Percentiles rank a stretch among this genome's conserved stretches.
phyloP scores from a whole-genome alignment of 2,888 invertebrate genomes.

The Acronicta psi region DNA sequence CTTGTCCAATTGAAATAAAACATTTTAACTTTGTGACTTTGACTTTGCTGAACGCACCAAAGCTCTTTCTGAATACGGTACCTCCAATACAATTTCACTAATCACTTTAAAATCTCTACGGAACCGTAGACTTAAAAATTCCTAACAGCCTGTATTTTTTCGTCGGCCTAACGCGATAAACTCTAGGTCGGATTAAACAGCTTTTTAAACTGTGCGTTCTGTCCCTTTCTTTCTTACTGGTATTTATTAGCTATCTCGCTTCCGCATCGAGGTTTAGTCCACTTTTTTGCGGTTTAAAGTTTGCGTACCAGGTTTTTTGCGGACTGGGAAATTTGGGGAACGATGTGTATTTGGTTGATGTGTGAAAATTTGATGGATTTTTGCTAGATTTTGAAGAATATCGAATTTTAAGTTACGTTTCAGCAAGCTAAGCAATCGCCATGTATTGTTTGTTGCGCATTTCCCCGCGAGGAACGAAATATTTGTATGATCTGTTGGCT shows the following conservation, averaged over 20 bases:
- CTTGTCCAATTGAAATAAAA: too few species aligned
- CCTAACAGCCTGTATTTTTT: slow-evolving; percentile 49
- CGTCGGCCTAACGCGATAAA: slow-evolving; percentile 63
- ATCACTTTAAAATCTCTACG: slow-evolving; percentile 24
- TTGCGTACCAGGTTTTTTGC: slow-evolving; percentile 37
- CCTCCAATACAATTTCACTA: not conserved
- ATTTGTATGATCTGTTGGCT: too few species aligned
- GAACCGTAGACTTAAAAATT: slow-evolving; percentile 42
- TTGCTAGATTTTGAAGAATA: not conserved
- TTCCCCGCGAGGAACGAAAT: too few species aligned
- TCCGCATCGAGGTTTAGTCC: slow-evolving; percentile 34
- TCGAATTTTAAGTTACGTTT: too few species aligned
- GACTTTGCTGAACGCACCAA: too few species aligned
- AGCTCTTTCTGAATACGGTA: too few species aligned
- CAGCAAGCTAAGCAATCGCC: too few species aligned
- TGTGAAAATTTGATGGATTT: slow-evolving; percentile 12
- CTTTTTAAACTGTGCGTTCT: slow-evolving; percentile 56
- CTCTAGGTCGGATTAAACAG: slow-evolving; percentile 58
- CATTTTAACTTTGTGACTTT: too few species aligned
- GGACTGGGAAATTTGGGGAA: slow-evolving; percentile 1
- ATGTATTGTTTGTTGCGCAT: too few species aligned
- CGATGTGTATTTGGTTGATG: slow-evolving; percentile 10
- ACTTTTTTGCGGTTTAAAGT: slow-evolving; percentile 48
- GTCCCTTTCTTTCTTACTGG: slow-evolving; percentile 26
- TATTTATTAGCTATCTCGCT: slow-evolving; percentile 27